Evolutionary conservation across 2,888 invertebrate species (phyloP), one percentile per base, ranked within the genome.

Genomic region (Unio pictorum): DNA sequence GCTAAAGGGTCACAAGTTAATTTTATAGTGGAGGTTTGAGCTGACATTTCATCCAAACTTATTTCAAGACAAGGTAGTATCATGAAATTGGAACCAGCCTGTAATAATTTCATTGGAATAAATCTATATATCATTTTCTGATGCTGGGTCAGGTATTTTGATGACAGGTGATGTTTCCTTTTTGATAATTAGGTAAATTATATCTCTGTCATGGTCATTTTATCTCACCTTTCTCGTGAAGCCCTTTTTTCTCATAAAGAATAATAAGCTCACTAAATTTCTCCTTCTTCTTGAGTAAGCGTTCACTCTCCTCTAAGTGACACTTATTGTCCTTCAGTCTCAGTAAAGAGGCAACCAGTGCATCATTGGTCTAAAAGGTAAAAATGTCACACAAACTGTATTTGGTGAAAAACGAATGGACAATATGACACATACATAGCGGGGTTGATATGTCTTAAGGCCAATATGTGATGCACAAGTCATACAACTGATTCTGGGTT

Each of bases 201-300:
- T 15, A 45, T 45, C 15, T 45, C 15, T 45, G 15, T 45, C 45
- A 45, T 11, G 45, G 45, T 45, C 45, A 15, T 3, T 45, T 45
- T 0, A 45, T 45, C 63, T 55, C 69, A 91, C 91, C 91, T 91
- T 96, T 95, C 74, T 94, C 93, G 88, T 99, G 98, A 82, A 96
- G 94, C 0, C 95, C 96, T 90, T 97, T 98, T 0, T 95, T 95
- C 90, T 98, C 95, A 90, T 99, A 99, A 55, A 99, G 92, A 84
- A 99, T 97, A 79, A 98, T 96, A 0, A 99, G 92, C 89, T 99
- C 99, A 76, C 94, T 95, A 87, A 94, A 94, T 89, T 98, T 98
- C 67, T 95, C 94, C 89, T 95, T 94, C 86, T 95, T 94, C 77
- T 95, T 93, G 56, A 99, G 91, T 1, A 95, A 95, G 84, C 94